These are phyloP conservation scores for Nesoenas mayeri DNA, from an alignment of 2,113 vertebrate genomes.

Conservation along the genomic window DNA sequence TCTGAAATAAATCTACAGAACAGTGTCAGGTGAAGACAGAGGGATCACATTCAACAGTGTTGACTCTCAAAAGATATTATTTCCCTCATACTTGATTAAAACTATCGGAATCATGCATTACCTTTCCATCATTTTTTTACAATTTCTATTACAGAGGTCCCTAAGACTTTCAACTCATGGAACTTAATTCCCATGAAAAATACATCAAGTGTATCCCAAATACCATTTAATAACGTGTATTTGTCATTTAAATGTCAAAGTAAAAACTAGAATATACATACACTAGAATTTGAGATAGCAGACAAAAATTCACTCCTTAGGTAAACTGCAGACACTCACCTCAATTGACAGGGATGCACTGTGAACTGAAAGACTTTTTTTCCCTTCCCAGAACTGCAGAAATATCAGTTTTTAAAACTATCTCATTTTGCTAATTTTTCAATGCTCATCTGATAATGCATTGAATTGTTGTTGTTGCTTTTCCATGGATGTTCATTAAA, in stretches of 20 bases:
- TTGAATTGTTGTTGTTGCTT: background rate
- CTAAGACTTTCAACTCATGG: background rate
- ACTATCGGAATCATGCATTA: background rate
- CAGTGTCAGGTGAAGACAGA: background rate
- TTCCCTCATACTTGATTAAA: background rate
- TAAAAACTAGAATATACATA: background rate
- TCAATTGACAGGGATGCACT: background rate
- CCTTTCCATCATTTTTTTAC: background rate
- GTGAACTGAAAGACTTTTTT: background rate
- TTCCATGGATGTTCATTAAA: background rate
- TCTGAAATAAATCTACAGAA: background rate
- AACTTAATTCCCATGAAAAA: background rate
- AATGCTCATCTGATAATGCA: background rate
- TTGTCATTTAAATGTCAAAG: background rate
- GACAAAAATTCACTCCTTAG: background rate
- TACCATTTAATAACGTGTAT: background rate
- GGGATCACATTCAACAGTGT: fast-evolving
- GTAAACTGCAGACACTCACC: background rate
- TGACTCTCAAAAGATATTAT: background rate
- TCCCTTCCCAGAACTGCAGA: background rate
- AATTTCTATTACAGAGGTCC: background rate
- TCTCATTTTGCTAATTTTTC: background rate
- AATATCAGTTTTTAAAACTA: background rate
- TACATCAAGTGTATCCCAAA: background rate
- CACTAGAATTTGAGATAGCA: background rate